These are phyloP conservation scores for Diplolepis rosae DNA, from an alignment of 2,888 invertebrate species.

Conservation along the genomic window DNA sequence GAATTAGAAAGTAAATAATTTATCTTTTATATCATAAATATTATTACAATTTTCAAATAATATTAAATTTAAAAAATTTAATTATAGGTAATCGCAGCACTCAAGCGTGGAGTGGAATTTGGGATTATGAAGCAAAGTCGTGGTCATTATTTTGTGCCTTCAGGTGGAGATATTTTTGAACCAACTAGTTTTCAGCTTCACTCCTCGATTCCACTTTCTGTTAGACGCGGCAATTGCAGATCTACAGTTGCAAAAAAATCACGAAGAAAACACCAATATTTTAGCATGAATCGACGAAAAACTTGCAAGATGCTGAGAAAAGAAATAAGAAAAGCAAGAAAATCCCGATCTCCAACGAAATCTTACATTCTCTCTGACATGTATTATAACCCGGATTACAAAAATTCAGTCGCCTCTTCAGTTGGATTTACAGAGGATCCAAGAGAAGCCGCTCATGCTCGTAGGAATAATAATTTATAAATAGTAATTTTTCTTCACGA, in stretches of 20 bases:
- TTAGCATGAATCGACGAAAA: neutral
- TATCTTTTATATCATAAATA: too few relatives aligned
- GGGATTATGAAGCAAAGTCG: slow-evolving; percentile 53
- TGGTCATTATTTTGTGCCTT: slow-evolving; percentile 51
- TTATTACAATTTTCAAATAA: too few relatives aligned
- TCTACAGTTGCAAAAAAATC: neutral
- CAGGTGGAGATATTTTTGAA: neutral
- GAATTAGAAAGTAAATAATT: too few relatives aligned
- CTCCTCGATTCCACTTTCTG: slow-evolving; percentile 28
- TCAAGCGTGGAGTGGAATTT: slow-evolving; percentile 57
- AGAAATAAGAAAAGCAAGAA: too few relatives aligned
- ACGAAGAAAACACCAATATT: neutral
- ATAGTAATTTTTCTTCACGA: neutral
- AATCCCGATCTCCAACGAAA: slow-evolving; percentile 35
- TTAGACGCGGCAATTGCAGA: neutral
- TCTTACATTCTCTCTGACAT: slow-evolving; percentile 48
- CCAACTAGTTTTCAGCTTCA: slow-evolving; percentile 32
- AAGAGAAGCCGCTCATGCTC: neutral
- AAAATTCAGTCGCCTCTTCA: slow-evolving; percentile 42
- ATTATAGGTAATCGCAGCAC: slow-evolving; percentile 51
- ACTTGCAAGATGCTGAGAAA: neutral
- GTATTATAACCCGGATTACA: slow-evolving; percentile 52
- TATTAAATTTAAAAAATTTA: too few relatives aligned
- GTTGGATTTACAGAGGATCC: neutral
- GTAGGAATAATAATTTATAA: neutral